Conservation (phyloP, 2,113 vertebrate species). For the Suricata suricatta region DNA sequence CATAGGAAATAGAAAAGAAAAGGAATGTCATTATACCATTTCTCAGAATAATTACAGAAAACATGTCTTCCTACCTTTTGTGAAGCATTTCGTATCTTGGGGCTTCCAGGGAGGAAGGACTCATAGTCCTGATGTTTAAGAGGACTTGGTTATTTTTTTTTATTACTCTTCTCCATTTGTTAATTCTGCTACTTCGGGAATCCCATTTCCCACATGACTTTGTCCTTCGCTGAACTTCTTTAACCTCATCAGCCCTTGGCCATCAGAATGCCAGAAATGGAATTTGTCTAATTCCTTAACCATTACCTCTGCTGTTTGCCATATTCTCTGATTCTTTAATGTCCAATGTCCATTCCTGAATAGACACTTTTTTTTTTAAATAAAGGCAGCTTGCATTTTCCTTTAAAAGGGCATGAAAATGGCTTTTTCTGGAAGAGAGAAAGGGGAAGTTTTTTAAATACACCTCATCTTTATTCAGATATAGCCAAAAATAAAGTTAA, state of each 20-base stretch:
- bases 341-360: not conserved
- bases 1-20: not conserved
- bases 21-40: not conserved
- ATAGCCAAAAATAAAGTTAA: not conserved
- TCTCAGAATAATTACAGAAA: not conserved
- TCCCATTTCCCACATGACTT: not conserved
- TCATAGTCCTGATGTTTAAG: not conserved
- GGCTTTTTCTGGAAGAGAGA: not conserved
- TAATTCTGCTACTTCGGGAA: not conserved
- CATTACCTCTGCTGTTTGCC: not conserved
- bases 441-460: not conserved
- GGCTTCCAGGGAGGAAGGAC: not conserved
- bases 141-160: not conserved
- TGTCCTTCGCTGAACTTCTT: not conserved
- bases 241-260: conserved; percentile 48
- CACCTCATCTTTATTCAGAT: not conserved
- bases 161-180: not conserved
- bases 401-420: not conserved
- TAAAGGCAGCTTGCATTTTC: conserved; percentile 16
- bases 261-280: conserved; percentile 44
- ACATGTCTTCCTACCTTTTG: not conserved
- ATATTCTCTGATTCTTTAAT: not conserved
- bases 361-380: conserved; percentile 27
- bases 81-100: not conserved
- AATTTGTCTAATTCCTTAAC: conserved; percentile 67